Base-by-base conservation (phyloP, 2,888 invertebrate species). In the Plutella xylostella region DNA sequence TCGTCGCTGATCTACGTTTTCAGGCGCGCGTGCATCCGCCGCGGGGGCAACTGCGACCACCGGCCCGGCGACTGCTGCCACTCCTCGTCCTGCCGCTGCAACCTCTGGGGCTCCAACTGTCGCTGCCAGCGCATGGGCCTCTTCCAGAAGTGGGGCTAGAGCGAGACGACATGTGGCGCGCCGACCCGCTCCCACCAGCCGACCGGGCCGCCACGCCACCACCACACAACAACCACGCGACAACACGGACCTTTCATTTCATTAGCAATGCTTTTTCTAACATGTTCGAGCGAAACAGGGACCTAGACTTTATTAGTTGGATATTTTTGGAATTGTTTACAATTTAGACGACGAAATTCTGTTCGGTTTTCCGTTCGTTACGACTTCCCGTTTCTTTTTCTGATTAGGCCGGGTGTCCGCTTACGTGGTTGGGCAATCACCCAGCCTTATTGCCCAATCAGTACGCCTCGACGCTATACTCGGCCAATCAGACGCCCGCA, bases 31-130 rank as follows among this genome's bases (percentile, higher is more conserved):
- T 94, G 94, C 85, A 87, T 94, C 57, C 87, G 89, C 60, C 89
- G 93, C 52, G 92, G 92, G 5, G 92, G 91, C 52, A 92, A 91
- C 80, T 94, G 94, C 78, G 93, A 94, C 75, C 92, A 93, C 70
- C 87, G 93, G 50, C 91, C 91, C 11, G 90, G 91, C 51, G 93
- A 93, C 73, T 94, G 94, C 86, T 94, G 94, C 86, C 90, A 90
- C 83, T 92, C 91, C 60, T 91, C 92, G 52, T 90, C 92, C 52
- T 94, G 94, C 78, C 88, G 94, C 52, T 94, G 94, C 87, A 94
- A 94, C 76, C 86, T 94, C 43, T 94, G 93, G 93, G 93, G 94
- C 49, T 90, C 92, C 68, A 94, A 94, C 85, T 94, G 94, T 75
- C 88, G 91, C 62, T 94, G 94, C 75, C 93, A 94, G 75, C 89